Evolutionary conservation across 1,140 invertebrate genomes (phyloP).

Genomic region (Uloborus diversus): DNA sequence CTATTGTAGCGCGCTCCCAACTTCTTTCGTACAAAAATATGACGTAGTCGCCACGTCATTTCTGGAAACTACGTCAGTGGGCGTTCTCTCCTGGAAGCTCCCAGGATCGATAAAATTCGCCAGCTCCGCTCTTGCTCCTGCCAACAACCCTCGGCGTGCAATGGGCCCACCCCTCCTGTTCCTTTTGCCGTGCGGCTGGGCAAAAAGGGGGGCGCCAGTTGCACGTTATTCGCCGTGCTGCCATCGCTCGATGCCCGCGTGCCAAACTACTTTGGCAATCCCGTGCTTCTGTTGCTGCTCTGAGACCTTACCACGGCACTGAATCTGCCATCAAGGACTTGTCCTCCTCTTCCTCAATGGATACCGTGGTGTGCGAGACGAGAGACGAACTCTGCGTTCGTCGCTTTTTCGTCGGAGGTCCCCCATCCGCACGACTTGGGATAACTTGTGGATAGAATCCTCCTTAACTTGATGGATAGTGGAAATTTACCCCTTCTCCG

Average conservation of each 20-base stretch:
- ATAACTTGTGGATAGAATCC: no score
- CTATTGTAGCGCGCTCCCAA: background rate
- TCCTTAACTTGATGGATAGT: no score
- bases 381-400: background rate
- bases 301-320: background rate
- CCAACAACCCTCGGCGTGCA: background rate
- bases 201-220: conserved; percentile 10
- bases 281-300: background rate
- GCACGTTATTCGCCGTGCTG: background rate
- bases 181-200: background rate
- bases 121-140: background rate
- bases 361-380: background rate
- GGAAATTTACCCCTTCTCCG: no score
- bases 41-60: background rate
- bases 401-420: no score
- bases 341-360: background rate
- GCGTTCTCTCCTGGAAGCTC: background rate
- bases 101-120: background rate
- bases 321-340: background rate
- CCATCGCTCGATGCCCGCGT: background rate
- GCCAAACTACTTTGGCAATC: background rate
- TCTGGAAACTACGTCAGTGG: conserved; percentile 7
- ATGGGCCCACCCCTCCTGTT: conserved; percentile 1
- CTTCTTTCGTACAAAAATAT: background rate
- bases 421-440: no score